Conservation (phyloP, 2,113 vertebrate species). For the Onychorhynchus coronatus region DNA sequence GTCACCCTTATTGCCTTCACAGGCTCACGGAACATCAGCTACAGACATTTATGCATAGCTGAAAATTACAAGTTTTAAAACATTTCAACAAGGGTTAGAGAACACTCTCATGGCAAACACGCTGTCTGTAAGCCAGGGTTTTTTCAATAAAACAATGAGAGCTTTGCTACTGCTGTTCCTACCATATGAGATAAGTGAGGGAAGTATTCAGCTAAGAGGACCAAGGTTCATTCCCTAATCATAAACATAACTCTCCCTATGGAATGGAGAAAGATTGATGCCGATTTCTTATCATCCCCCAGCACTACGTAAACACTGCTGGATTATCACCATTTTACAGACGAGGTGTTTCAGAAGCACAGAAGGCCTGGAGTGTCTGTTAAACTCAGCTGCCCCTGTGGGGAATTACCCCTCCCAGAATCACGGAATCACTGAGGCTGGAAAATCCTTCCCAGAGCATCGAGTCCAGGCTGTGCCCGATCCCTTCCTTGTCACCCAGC, state of each 20-base stretch:
- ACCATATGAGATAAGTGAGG: background rate
- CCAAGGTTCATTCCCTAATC: background rate
- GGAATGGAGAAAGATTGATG: background rate
- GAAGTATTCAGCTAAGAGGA: background rate
- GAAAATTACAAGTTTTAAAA: background rate
- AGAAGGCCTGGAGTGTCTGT: accelerated
- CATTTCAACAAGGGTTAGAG: background rate
- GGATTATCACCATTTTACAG: background rate
- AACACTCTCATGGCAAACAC: background rate
- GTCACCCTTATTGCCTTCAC: background rate
- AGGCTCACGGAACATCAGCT: background rate
- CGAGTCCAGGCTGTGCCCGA: accelerated
- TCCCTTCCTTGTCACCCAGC: background rate
- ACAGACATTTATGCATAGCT: accelerated
- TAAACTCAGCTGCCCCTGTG: background rate
- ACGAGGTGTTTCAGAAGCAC: background rate
- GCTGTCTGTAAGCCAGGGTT: background rate
- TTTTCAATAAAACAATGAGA: background rate
- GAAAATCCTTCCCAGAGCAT: background rate
- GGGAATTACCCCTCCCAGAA: background rate
- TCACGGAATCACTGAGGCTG: accelerated
- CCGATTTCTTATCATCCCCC: background rate
- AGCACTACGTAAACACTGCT: background rate
- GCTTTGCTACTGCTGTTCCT: background rate
- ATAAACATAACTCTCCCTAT: background rate